These are phyloP conservation scores for Teleogryllus oceanicus DNA, from an alignment of 2,888 invertebrate genomes.

Conservation along the genomic window DNA sequence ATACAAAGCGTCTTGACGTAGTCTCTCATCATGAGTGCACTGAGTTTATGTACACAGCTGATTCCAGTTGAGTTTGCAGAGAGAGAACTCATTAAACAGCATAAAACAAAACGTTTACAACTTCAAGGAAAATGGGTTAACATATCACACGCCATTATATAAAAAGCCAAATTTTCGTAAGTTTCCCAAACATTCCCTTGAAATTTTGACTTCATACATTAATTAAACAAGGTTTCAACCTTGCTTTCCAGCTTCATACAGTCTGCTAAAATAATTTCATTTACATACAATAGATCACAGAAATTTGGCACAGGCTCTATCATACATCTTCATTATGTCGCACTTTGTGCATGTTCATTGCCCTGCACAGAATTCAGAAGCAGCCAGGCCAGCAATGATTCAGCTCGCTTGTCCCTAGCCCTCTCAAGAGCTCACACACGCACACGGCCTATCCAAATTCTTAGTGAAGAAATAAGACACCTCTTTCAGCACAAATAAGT, in stretches of 20 bases:
- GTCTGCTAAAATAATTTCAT: slow-evolving; percentile 1
- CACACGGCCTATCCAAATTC: neutral
- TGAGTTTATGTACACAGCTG: neutral
- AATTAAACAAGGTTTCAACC: neutral
- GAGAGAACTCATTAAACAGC: slow-evolving; percentile 4
- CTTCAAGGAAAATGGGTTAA: slow-evolving; percentile 10
- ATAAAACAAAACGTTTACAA: slow-evolving; percentile 22
- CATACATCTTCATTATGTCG: neutral
- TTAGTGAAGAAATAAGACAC: slow-evolving; percentile 18
- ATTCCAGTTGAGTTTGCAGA: slow-evolving; percentile 3
- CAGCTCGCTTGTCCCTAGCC: neutral
- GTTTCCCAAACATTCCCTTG: neutral
- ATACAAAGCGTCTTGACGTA: neutral
- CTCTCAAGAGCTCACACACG: neutral
- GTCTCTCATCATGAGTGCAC: neutral
- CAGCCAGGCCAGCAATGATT: slow-evolving; percentile 12
- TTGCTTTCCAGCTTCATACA: neutral
- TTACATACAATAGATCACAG: slow-evolving; percentile 23
- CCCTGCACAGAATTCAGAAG: slow-evolving; percentile 1
- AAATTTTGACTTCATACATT: slow-evolving; percentile 4
- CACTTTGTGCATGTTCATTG: neutral
- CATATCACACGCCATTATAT: slow-evolving; percentile 21
- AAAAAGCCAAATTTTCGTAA: neutral
- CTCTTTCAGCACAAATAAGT: slow-evolving; percentile 18
- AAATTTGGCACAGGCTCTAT: slow-evolving; percentile 24